These are phyloP conservation scores for Dendroctonus ponderosae DNA, from an alignment of 1,140 invertebrate genomes.

Conservation along the genomic window DNA sequence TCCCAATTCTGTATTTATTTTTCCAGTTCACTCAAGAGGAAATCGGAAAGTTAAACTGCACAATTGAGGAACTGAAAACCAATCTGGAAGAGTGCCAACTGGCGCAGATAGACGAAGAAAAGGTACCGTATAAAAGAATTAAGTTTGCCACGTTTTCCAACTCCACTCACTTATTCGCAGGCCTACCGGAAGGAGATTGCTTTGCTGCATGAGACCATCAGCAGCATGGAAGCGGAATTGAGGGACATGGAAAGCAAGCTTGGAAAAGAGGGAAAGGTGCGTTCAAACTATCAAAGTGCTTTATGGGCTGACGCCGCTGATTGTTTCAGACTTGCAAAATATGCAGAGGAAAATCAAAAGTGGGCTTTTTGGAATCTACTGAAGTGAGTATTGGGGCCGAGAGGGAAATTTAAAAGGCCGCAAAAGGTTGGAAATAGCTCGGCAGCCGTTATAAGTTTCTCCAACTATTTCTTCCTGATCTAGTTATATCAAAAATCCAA, in stretches of 20 bases:
- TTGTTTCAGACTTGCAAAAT: constrained; percentile 32
- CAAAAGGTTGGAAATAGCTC: no score
- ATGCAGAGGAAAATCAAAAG: constrained; percentile 23
- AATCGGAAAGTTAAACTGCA: constrained; percentile 28
- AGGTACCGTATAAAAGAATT: constrained; percentile 11
- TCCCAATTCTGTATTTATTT: neutral
- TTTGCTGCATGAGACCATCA: constrained; percentile 28
- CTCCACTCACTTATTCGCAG: constrained; percentile 6
- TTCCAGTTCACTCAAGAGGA: constrained; percentile 35
- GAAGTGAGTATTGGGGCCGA: constrained; percentile 29
- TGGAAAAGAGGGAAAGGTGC: constrained; percentile 21
- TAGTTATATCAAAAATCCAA: no score
- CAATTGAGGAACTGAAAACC: constrained; percentile 29
- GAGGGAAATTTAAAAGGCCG: no score
- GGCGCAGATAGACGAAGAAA: constrained; percentile 33
- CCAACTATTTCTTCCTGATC: no score
- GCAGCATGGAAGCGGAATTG: constrained; percentile 8
- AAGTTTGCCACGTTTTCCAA: no score
- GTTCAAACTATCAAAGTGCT: neutral
- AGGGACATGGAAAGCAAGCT: constrained; percentile 13
- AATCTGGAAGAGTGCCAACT: constrained; percentile 29
- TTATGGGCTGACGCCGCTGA: neutral
- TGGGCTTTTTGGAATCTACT: constrained; percentile 26
- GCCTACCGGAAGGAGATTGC: constrained; percentile 16
- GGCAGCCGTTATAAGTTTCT: no score